A percentile compares a stretch with the other conserved stretches of the same genome.
phyloP scores from a whole-genome alignment of 2,797 vertebrate genomes.

The Rhincodon typus region DNA sequence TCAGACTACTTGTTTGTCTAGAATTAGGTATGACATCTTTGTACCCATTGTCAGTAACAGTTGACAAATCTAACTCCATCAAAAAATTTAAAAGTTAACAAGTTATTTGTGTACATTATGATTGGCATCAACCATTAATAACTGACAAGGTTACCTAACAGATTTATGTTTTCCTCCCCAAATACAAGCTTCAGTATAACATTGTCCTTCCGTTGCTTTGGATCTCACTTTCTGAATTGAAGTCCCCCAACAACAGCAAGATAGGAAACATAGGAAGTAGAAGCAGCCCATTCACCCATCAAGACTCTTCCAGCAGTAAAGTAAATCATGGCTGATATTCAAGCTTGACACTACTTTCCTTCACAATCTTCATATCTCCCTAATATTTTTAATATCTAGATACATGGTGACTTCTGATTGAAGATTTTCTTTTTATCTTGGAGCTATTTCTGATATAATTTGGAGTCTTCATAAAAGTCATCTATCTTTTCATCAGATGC shows the following conservation, averaged over 20 bases:
- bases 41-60: not conserved
- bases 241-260: not conserved
- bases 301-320: no score
- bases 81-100: no score
- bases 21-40: not conserved
- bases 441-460: not conserved
- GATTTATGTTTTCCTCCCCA: not conserved
- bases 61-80: no score
- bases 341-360: no score
- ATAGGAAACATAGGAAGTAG: no score
- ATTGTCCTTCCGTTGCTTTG: not conserved
- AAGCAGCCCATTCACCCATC: no score
- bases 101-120: not conserved
- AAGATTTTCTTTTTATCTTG: not conserved
- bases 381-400: no score
- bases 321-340: no score
- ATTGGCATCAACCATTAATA: not conserved
- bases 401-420: no score
- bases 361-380: no score
- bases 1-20: not conserved
- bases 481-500: not conserved
- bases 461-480: not conserved
- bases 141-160: not conserved
- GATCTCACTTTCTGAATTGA: not conserved
- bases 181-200: not conserved